phyloP scores from a whole-genome alignment of 2,113 vertebrate species.

The Eulemur macaco region DNA sequence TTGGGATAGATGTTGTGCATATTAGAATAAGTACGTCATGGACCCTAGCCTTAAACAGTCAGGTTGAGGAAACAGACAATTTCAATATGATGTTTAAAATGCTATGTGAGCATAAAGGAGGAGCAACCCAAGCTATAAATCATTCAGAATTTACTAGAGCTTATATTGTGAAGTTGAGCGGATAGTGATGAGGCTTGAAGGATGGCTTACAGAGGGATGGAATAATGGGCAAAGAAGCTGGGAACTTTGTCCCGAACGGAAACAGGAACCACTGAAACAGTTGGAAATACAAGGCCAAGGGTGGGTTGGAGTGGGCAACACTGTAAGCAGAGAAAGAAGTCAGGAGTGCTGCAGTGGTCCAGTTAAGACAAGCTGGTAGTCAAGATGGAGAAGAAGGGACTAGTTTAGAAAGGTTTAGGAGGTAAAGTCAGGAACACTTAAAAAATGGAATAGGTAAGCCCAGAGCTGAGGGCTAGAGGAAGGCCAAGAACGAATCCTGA shows the following conservation, averaged over 20 bases:
- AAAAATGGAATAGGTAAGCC: neutral
- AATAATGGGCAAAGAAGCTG: no score
- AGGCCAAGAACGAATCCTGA: neutral
- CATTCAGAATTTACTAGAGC: neutral
- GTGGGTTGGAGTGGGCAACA: neutral
- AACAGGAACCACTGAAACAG: neutral
- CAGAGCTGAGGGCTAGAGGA: neutral
- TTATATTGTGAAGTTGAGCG: neutral
- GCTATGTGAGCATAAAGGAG: neutral
- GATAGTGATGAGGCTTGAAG: neutral
- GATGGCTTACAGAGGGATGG: neutral
- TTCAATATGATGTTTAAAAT: neutral
- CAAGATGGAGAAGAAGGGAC: neutral
- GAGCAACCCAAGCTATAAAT: neutral
- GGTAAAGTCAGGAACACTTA: neutral
- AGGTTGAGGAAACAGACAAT: neutral
- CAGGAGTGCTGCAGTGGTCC: no score
- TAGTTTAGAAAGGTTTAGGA: neutral
- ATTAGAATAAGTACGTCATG: neutral
- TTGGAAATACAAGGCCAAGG: neutral
- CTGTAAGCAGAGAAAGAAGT: neutral
- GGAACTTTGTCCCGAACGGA: neutral
- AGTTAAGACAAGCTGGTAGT: neutral
- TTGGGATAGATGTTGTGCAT: neutral
- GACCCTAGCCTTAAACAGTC: neutral